phyloP scores from a whole-genome alignment of 2,113 vertebrate genomes.

The Pelecanoides urinatrix region DNA sequence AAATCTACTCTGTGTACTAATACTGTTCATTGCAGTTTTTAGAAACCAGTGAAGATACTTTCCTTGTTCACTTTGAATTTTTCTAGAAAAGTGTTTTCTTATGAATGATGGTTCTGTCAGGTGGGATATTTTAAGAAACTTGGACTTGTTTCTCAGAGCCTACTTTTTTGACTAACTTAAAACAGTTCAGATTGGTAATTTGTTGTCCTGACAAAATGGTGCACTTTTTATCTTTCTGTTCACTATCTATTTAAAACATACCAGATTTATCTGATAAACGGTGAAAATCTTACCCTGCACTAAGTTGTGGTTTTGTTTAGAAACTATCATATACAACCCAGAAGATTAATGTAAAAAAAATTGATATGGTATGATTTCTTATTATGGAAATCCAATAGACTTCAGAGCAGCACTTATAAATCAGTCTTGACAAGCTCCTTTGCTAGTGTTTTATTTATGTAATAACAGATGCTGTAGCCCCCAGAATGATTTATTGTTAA shows the following conservation, averaged over 20 bases:
- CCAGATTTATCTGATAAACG: neutral
- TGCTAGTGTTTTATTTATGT: constrained; percentile 69
- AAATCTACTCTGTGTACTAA: neutral
- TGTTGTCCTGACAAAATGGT: neutral
- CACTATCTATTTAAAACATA: neutral
- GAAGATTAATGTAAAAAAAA: constrained; percentile 47
- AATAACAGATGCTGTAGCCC: constrained; percentile 46
- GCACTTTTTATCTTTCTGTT: neutral
- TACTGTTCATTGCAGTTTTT: neutral
- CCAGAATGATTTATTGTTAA: constrained; percentile 60
- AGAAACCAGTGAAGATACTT: neutral
- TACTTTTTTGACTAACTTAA: neutral
- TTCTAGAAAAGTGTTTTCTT: neutral
- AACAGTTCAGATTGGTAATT: neutral
- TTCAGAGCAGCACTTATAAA: constrained; percentile 63
- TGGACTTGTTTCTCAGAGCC: neutral
- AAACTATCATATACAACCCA: neutral
- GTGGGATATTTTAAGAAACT: neutral
- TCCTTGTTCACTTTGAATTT: neutral
- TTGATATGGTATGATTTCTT: constrained; percentile 58
- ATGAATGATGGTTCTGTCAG: neutral
- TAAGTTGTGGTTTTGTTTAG: constrained; percentile 20
- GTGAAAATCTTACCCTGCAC: neutral
- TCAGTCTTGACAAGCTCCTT: constrained; percentile 61
- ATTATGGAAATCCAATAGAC: constrained; percentile 70